A percentile compares a stretch with the other conserved stretches of the same genome.
Evolutionary conservation across 1,140 invertebrate genomes (phyloP).

Genomic region (Anastrepha ludens): DNA sequence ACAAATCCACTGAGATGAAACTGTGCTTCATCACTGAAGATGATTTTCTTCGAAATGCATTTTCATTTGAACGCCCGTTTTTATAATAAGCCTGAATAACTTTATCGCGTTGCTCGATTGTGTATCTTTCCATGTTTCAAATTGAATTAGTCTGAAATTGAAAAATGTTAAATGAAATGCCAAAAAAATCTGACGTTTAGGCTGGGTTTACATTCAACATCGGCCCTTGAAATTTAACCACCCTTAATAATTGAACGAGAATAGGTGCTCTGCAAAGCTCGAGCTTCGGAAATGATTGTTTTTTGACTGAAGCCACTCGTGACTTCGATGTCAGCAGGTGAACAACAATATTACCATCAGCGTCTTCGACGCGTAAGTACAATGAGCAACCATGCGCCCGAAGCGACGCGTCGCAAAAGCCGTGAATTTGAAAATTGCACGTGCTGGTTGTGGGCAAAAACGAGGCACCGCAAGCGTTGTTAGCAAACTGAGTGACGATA

Average conservation of each 20-base stretch:
- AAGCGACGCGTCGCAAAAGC: constrained; percentile 72
- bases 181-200: too few species aligned
- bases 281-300: constrained; percentile 64
- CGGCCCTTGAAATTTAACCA: too few species aligned
- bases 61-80: too few species aligned
- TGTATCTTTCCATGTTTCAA: too few species aligned
- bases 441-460: neutral
- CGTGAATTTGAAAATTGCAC: constrained; percentile 60
- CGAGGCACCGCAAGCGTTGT: constrained; percentile 23
- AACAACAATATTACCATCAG: neutral
- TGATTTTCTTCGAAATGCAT: too few species aligned
- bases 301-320: constrained; percentile 69
- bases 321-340: constrained; percentile 67
- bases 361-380: constrained; percentile 64
- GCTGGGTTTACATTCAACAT: too few species aligned
- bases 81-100: too few species aligned
- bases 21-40: too few species aligned
- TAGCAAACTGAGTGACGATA: neutral
- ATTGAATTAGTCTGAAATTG: too few species aligned
- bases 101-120: too few species aligned
- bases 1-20: too few species aligned
- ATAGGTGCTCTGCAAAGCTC: constrained; percentile 68
- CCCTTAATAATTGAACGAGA: constrained; percentile 58
- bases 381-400: constrained; percentile 71
- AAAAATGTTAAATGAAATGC: too few species aligned